Evolutionary conservation across 2,797 vertebrate genomes (phyloP).

Genomic region (Ctenopoma kingsleyae): DNA sequence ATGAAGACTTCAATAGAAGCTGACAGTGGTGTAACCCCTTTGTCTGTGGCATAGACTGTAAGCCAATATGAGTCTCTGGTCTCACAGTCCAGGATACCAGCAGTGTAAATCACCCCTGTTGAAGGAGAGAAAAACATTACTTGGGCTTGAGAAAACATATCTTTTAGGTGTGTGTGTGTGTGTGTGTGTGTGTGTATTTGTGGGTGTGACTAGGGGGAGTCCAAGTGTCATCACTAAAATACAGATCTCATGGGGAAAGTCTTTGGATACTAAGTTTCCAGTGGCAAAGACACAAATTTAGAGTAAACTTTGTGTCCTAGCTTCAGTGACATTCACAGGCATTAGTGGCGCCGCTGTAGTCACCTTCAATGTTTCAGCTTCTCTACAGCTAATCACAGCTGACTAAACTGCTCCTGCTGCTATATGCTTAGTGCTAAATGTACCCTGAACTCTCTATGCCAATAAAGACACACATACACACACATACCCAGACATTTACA

Average conservation of each 20-base stretch:
- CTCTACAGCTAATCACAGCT: constrained; percentile 81
- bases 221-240: constrained; percentile 43
- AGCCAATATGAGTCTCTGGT: constrained; percentile 94
- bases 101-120: constrained; percentile 94
- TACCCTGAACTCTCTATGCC: constrained; percentile 52
- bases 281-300: constrained; percentile 55
- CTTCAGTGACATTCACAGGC: constrained; percentile 79
- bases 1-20: constrained; percentile 95
- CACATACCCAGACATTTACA: constrained; percentile 47
- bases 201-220: constrained; percentile 7
- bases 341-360: constrained; percentile 66
- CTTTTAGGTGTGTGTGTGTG: constrained; percentile 25
- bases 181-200: constrained; percentile 21
- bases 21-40: constrained; percentile 90
- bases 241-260: constrained; percentile 52
- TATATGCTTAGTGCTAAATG: constrained; percentile 69
- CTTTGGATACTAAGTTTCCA: constrained; percentile 63
- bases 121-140: constrained; percentile 49
- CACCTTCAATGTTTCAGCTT: constrained; percentile 81
- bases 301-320: constrained; percentile 64
- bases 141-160: constrained; percentile 43
- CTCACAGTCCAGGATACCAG: constrained; percentile 94
- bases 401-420: constrained; percentile 82
- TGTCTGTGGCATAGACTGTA: constrained; percentile 91
- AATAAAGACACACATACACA: constrained; percentile 36